These are phyloP conservation scores for Nestor notabilis DNA, from an alignment of 2,113 vertebrate genomes.

Conservation along the genomic window DNA sequence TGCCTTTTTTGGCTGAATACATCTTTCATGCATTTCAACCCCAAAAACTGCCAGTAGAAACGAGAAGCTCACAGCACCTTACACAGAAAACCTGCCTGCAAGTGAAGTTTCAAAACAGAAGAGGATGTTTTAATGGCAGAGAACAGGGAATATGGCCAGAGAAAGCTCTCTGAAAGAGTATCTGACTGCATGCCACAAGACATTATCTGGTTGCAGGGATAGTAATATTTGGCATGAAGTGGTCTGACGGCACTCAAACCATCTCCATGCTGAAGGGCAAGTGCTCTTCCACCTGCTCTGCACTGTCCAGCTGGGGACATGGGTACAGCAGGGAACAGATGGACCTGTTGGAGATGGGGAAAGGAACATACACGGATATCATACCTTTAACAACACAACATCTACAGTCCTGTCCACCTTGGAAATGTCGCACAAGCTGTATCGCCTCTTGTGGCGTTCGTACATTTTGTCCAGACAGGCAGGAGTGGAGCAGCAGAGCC, in stretches of 20 bases:
- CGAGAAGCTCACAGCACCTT: background rate
- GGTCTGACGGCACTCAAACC: background rate
- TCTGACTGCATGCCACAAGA: background rate
- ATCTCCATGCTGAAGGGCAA: background rate
- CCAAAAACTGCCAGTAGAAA: background rate
- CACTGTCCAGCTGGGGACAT: fast-evolving
- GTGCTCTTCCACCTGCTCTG: background rate
- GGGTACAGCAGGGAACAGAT: fast-evolving
- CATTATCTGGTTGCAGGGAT: background rate
- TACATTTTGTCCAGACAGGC: constrained; percentile 85
- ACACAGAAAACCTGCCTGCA: background rate
- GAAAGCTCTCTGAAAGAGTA: background rate
- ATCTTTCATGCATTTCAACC: background rate
- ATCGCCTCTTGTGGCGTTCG: constrained; percentile 93
- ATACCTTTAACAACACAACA: constrained; percentile 96
- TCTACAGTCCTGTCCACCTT: constrained; percentile 90
- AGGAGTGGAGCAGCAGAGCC: constrained; percentile 48
- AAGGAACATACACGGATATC: background rate
- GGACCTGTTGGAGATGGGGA: fast-evolving
- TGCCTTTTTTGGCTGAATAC: background rate
- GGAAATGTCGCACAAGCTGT: constrained; percentile 90
- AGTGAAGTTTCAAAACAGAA: background rate
- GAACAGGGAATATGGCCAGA: background rate
- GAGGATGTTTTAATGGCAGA: background rate
- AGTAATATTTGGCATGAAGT: background rate